Base-by-base conservation (phyloP, 2,113 vertebrate species). In the Callorhinus ursinus region DNA sequence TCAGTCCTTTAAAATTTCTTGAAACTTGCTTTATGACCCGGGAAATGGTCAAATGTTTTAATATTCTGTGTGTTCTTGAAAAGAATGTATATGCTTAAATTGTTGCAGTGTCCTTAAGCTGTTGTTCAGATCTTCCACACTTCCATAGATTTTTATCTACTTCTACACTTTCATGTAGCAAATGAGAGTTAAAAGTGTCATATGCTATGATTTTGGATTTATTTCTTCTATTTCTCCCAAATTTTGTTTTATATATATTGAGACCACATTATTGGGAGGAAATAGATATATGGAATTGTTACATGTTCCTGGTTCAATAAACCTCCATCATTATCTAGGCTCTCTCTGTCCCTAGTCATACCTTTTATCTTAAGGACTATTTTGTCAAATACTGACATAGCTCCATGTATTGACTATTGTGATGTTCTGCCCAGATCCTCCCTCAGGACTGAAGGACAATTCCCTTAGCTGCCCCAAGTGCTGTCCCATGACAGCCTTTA, bases 1-100 rank as follows among this genome's bases (percentile, higher is more conserved):
- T 79, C 16, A 88, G 2, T 65, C 36, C 53, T 88, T 84, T 84
- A 92, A 96, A 84, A 71, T 79, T 33, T 84, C 36, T 63, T 94
- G 61, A 55, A 91, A 88, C 22, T 69, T 90, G 79, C 24, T 13
- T 67, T 85, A 39, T 14, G 14, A 26, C 46, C 21, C 31, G 72
- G 22, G 19, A 79, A 96, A 65, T 46, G 85, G 72, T 53, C 80
- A 53, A n/a, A 18, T 83, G 19, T 72, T 65, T 92, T 67, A 93
- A 31, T 82, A 88, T 46, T 33, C 59, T 89, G 1, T 51, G 14
- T 89, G 31, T 82, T 36, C 19, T 24, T 89, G 33, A 79, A 77
- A 96, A 88, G 21, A 53, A 36, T 2, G 10, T 51, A 49, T 16
- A 59, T 84, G 59, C 76, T 92, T 49, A 96, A 79, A 88, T 46